phyloP scores from a whole-genome alignment of 2,797 vertebrate species.

The Melanotaenia pygmaea region DNA sequence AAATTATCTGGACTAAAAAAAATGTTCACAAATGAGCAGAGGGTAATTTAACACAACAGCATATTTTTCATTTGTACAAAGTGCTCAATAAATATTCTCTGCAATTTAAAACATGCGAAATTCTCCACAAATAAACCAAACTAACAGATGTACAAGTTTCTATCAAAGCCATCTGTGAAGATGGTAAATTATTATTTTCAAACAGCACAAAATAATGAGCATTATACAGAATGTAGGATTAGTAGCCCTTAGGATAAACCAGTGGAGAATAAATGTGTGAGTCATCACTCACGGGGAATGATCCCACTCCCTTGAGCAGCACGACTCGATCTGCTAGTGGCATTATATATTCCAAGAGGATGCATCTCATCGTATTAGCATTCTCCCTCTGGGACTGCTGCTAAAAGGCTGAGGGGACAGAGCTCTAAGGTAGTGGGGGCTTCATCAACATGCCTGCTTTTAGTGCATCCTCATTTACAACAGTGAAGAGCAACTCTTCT shows the following conservation, averaged over 20 bases:
- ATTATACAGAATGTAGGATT: slow-evolving; percentile 40
- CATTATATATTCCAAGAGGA: slow-evolving; percentile 73
- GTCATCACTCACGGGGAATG: slow-evolving; percentile 64
- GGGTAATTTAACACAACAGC: slow-evolving; percentile 4
- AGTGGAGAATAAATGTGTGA: slow-evolving; percentile 58
- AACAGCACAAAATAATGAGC: slow-evolving; percentile 17
- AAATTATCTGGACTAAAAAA: slow-evolving; percentile 17
- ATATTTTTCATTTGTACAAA: slow-evolving; percentile 18
- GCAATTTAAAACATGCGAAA: slow-evolving; percentile 3
- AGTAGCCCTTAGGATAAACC: slow-evolving; percentile 48
- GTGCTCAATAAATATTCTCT: neutral
- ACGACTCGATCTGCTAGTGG: slow-evolving; percentile 44
- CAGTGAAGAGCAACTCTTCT: neutral
- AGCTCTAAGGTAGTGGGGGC: slow-evolving; percentile 41
- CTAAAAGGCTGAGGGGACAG: slow-evolving; percentile 56
- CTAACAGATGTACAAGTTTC: slow-evolving; percentile 6
- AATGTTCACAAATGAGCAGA: slow-evolving; percentile 14
- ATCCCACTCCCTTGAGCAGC: slow-evolving; percentile 60
- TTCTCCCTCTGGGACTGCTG: slow-evolving; percentile 40
- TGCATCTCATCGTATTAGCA: slow-evolving; percentile 62
- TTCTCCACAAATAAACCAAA: slow-evolving; percentile 27
- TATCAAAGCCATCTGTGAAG: neutral
- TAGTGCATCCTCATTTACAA: neutral
- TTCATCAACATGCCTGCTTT: slow-evolving; percentile 53
- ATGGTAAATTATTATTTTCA: slow-evolving; percentile 19